A percentile compares a stretch with the other conserved stretches of the same genome.
These are phyloP conservation scores for Triplophysa tibetana DNA, from an alignment of 2,113 vertebrate species.

Conservation along the genomic window DNA sequence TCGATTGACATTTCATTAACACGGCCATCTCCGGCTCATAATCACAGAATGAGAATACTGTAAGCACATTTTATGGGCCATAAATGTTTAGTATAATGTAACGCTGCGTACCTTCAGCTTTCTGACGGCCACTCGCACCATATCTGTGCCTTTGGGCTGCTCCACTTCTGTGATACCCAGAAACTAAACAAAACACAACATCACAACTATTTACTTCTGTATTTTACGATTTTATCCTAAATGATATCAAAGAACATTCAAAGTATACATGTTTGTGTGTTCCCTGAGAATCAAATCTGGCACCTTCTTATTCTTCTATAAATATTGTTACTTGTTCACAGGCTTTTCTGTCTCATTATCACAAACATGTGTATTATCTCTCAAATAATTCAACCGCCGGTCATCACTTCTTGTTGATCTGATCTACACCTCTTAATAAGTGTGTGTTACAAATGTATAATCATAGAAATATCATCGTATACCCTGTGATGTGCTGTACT, in stretches of 20 bases:
- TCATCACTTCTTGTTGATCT: no score
- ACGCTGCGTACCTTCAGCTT: slow-evolving; percentile 81
- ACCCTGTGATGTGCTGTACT: neutral
- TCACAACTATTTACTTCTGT: neutral
- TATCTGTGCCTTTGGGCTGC: slow-evolving; percentile 87
- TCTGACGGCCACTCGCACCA: slow-evolving; percentile 85
- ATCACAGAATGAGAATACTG: neutral
- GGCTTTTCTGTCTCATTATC: no score
- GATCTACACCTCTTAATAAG: no score
- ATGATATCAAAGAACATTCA: no score
- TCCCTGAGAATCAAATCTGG: no score
- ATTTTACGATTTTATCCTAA: neutral
- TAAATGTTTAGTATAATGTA: neutral
- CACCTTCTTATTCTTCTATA: no score
- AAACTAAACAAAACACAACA: slow-evolving; percentile 71
- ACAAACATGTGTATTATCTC: no score
- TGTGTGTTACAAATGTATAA: no score
- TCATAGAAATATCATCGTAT: no score
- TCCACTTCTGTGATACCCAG: slow-evolving; percentile 86
- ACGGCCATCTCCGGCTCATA: slow-evolving; percentile 13
- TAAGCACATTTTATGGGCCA: slow-evolving; percentile 74
- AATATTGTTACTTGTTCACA: no score
- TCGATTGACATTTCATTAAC: slow-evolving; percentile 27
- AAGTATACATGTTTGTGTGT: slow-evolving; percentile 1
- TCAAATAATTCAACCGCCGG: no score